Conservation (phyloP, 2,113 vertebrate genomes). For the Muntiacus reevesi region DNA sequence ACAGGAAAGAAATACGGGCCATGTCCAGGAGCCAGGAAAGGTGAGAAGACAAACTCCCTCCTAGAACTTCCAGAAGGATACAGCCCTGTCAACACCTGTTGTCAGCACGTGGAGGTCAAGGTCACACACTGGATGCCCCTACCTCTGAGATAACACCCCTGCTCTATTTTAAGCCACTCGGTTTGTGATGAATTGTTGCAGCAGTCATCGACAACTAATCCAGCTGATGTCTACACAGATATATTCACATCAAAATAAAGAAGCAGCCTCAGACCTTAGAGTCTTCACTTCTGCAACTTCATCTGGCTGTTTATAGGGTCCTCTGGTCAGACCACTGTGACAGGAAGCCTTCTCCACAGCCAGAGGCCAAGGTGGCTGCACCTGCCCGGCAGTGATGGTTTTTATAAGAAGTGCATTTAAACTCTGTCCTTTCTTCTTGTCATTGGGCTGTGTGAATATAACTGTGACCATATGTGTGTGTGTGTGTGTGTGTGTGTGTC, state of each 20-base stretch:
- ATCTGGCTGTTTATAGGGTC: background rate
- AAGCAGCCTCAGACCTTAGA: background rate
- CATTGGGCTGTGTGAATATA: fast-evolving
- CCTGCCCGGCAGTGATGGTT: fast-evolving
- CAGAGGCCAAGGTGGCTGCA: background rate
- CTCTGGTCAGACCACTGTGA: fast-evolving
- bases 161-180: no score
- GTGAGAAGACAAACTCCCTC: background rate
- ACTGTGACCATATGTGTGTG: background rate
- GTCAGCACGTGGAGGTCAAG: no score
- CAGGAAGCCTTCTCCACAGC: background rate
- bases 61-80: no score
- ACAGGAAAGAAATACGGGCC: no score
- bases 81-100: no score
- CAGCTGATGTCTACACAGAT: no score
- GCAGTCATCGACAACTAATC: fast-evolving
- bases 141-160: fast-evolving
- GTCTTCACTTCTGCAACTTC: background rate
- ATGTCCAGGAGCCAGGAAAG: background rate
- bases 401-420: background rate
- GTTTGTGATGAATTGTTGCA: background rate
- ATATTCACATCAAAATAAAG: background rate
- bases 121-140: no score
- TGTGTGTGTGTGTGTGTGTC: background rate
- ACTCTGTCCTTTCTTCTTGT: no score